These are phyloP conservation scores for Noctua janthe DNA, from an alignment of 2,888 invertebrate genomes.

Conservation along the genomic window DNA sequence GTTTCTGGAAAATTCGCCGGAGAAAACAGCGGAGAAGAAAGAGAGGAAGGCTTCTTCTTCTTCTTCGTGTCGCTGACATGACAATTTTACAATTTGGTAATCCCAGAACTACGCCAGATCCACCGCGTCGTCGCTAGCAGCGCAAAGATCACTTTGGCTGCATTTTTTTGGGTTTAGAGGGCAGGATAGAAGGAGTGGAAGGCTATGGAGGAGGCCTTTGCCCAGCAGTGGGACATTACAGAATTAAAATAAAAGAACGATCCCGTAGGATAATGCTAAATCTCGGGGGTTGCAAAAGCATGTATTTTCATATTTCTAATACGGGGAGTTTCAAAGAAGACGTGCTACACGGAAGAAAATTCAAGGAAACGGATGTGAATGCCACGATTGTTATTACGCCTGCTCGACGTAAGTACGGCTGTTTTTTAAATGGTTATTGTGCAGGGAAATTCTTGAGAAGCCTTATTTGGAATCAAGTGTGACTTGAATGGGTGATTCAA, in stretches of 20 bases:
- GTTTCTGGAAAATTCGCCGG: background rate
- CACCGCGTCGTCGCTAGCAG: background rate
- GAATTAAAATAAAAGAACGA: background rate
- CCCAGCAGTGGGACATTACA: background rate
- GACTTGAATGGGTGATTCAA: constrained; percentile 26
- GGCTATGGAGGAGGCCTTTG: background rate
- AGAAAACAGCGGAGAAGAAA: background rate
- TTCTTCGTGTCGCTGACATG: no score
- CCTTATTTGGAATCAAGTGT: constrained; percentile 56
- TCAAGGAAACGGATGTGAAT: constrained; percentile 44
- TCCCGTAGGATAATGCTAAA: background rate
- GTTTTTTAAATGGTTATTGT: constrained; percentile 56
- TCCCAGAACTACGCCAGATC: background rate
- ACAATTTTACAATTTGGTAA: background rate
- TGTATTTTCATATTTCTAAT: constrained; percentile 21
- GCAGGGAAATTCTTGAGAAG: constrained; percentile 47
- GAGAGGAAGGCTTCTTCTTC: background rate
- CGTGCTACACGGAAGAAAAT: constrained; percentile 34
- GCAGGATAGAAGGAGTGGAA: background rate
- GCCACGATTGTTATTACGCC: constrained; percentile 44
- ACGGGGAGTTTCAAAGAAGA: constrained; percentile 33
- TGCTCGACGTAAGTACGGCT: constrained; percentile 32
- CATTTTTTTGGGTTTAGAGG: background rate
- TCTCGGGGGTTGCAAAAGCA: background rate
- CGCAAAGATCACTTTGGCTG: background rate